Evolutionary conservation across 2,888 invertebrate genomes (phyloP), one percentile per base, ranked within the genome.

Genomic region (Xestia c-nigrum): DNA sequence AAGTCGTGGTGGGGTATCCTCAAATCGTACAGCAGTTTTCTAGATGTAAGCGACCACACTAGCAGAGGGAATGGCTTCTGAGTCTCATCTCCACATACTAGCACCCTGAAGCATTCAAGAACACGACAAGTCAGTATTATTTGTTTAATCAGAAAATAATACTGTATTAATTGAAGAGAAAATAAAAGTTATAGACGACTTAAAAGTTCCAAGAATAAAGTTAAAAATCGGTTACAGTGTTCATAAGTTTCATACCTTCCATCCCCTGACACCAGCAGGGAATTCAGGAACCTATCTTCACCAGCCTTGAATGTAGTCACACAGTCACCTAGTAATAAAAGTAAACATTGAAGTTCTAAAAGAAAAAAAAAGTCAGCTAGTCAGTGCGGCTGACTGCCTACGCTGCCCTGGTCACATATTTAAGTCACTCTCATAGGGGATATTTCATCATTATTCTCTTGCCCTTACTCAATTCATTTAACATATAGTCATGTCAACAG

Each of bases 21-120:
- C 85, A 99, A 97, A 94, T 99, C 99, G 92, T 99, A 98, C 38
- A 99, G 97, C 83, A 99, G 96, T 93, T 99, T 99, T 74, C 98
- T 97, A 38, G 98, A 98, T 61, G 98, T 97, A 84, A 99, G 96
- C 89, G 98, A 98, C 99, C 99, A 99, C 55, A 99, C 99, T 65
- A 99, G 97, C 84, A 99, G 95, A 0, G 99, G 99, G 94, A 99
- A 99, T 31, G 99, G 99, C 93, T 99, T 99, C 94, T 99, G 99
- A 1, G 99, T 99, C 96, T 99, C 99, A 93, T 99, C 99, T 12
- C 99, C 99, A 92, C 99, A 99, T 3, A 99, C 99, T 82, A 99
- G 97, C 72, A 98, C 97, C 91, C 98, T 98, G 50, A 63, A n/a
- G 24, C 2, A 6, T 14, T 14, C 14, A 9, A 70, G 16, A 12